phyloP scores from a whole-genome alignment of 2,113 vertebrate species.

The Corythornis cristatus region DNA sequence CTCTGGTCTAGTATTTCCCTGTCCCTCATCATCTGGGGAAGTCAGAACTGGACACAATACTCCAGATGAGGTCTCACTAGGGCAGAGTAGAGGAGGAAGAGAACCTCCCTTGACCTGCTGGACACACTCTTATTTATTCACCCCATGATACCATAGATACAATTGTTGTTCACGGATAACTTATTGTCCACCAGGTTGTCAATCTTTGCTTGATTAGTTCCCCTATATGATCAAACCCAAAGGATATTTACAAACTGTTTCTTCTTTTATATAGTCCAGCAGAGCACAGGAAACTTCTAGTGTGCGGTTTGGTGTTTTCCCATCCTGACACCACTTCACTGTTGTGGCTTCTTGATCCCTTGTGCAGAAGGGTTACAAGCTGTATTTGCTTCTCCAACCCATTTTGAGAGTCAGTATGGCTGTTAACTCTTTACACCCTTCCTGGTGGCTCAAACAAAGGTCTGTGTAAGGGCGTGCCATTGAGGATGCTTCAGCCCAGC shows the following conservation, averaged over 20 bases:
- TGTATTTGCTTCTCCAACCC: neutral
- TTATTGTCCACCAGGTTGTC: too few species aligned
- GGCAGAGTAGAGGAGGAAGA: too few species aligned
- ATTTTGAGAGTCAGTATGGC: neutral
- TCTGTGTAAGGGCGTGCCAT: neutral
- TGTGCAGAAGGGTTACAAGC: rapidly evolving
- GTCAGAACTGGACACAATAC: too few species aligned
- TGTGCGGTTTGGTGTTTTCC: neutral
- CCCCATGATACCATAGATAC: too few species aligned
- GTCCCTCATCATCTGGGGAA: too few species aligned
- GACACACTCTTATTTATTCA: too few species aligned
- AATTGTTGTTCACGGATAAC: too few species aligned
- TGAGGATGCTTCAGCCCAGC: neutral
- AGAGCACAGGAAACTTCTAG: neutral
- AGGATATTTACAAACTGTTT: neutral
- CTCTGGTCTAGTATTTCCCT: too few species aligned
- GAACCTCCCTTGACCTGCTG: too few species aligned
- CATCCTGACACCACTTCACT: neutral
- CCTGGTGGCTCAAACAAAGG: rapidly evolving
- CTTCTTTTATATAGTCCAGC: neutral
- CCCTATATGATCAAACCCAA: neutral
- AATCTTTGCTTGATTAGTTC: neutral
- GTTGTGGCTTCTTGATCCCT: rapidly evolving
- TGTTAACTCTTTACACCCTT: neutral
- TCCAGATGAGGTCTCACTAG: too few species aligned